These are phyloP conservation scores for Microcaecilia unicolor DNA, from an alignment of 2,797 vertebrate genomes.

Conservation along the genomic window DNA sequence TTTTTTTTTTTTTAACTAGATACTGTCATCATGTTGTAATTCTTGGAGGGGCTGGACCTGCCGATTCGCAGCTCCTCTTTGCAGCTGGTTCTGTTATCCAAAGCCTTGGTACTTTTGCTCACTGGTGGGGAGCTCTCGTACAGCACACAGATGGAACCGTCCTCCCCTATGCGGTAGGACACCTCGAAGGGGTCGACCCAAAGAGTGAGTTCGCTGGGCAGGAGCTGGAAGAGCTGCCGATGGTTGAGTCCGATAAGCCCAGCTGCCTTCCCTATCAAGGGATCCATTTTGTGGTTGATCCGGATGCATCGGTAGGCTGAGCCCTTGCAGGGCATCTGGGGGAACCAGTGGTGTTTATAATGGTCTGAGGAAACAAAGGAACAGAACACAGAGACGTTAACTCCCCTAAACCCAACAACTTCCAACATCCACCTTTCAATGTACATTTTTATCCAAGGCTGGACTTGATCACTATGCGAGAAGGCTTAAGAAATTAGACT, in stretches of 20 bases:
- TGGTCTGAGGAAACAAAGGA: conserved; percentile 42
- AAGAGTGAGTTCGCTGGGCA: conserved; percentile 61
- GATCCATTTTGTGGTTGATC: conserved; percentile 68
- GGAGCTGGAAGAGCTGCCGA: conserved; percentile 53
- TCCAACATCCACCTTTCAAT: background rate
- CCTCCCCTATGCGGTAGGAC: conserved; percentile 63
- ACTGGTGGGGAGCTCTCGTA: conserved; percentile 41
- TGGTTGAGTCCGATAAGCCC: conserved; percentile 50
- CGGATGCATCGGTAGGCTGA: conserved; percentile 63
- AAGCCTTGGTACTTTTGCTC: conserved; percentile 6
- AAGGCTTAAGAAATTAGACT: too few species aligned
- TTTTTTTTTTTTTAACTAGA: conserved; percentile 38
- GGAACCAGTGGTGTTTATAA: conserved; percentile 64
- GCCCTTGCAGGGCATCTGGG: conserved; percentile 50
- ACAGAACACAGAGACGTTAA: too few species aligned
- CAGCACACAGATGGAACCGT: conserved; percentile 62
- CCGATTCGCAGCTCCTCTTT: conserved; percentile 47
- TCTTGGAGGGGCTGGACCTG: conserved; percentile 46
- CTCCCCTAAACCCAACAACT: background rate
- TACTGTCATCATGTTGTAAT: conserved; percentile 51
- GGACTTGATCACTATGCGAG: too few species aligned
- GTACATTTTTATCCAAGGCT: too few species aligned
- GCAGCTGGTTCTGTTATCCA: conserved; percentile 39
- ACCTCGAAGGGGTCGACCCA: conserved; percentile 69
- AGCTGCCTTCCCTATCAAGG: conserved; percentile 56